Evolutionary conservation across 1,140 invertebrate species (phyloP).

Genomic region (Lasioglossum albipes): DNA sequence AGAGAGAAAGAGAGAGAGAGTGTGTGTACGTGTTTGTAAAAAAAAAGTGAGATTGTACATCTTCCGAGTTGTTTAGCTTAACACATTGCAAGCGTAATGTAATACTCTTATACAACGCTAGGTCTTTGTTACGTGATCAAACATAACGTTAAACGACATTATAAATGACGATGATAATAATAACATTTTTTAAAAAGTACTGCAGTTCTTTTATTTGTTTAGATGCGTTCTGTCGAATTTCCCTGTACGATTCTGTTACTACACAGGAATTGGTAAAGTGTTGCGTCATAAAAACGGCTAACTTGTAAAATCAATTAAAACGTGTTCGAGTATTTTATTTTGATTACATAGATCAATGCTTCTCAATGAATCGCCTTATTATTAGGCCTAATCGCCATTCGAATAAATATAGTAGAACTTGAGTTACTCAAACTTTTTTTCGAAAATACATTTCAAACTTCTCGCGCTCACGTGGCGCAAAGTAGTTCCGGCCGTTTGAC

Average conservation of each 20-base stretch:
- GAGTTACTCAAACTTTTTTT: too few species aligned
- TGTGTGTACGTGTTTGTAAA: slow-evolving; percentile 18
- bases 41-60: background rate
- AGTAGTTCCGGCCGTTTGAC: too few species aligned
- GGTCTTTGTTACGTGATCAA: slow-evolving; percentile 12
- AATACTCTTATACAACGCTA: slow-evolving; percentile 31
- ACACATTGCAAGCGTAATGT: slow-evolving; percentile 24
- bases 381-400: background rate
- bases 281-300: background rate
- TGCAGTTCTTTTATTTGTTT: slow-evolving; percentile 5
- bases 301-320: background rate
- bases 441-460: too few species aligned
- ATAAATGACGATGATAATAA: slow-evolving; percentile 19
- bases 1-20: too few species aligned
- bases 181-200: slow-evolving; percentile 33
- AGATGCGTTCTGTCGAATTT: background rate
- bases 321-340: background rate
- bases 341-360: background rate
- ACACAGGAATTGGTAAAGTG: background rate
- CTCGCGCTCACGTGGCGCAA: too few species aligned
- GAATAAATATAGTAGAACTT: too few species aligned
- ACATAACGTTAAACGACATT: slow-evolving; percentile 9
- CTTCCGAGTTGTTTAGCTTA: slow-evolving; percentile 29
- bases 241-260: background rate
- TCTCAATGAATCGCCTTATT: background rate